Evolutionary conservation across 2,797 vertebrate genomes (phyloP).

Genomic region (Orestias chungarensis): DNA sequence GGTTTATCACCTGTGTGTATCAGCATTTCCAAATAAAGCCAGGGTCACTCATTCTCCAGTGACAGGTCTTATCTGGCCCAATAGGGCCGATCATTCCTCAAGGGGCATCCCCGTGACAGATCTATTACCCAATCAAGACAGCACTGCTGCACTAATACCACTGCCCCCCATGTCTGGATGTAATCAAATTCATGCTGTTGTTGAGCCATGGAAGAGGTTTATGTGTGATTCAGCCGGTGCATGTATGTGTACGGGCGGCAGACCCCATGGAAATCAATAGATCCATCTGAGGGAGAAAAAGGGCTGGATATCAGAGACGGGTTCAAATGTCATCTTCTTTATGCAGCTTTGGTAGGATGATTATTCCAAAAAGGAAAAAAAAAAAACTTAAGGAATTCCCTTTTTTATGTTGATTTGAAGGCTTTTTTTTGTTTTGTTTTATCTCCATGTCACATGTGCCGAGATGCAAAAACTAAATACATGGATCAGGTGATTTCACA

Average conservation of each 20-base stretch:
- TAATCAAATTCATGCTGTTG: constrained; percentile 64
- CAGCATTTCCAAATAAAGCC: constrained; percentile 24
- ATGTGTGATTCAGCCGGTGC: constrained; percentile 6
- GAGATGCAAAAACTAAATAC: constrained; percentile 2
- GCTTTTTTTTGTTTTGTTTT: not conserved
- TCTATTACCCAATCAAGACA: constrained; percentile 59
- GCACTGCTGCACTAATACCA: constrained; percentile 44
- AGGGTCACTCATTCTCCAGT: constrained; percentile 31
- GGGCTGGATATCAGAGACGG: constrained; percentile 37
- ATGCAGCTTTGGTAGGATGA: constrained; percentile 26
- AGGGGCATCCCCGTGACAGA: constrained; percentile 57
- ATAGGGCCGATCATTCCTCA: constrained; percentile 49
- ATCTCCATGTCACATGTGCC: not conserved
- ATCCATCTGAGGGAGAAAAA: constrained; percentile 29
- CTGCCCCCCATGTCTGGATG: constrained; percentile 41
- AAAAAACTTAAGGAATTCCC: not conserved
- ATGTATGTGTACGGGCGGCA: not conserved
- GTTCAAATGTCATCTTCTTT: constrained; percentile 57
- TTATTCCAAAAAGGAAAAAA: not conserved
- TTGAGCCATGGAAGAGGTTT: constrained; percentile 16
- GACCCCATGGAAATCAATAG: constrained; percentile 52
- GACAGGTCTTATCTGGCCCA: constrained; percentile 41
- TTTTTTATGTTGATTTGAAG: constrained; percentile 2
- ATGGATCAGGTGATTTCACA: not conserved
- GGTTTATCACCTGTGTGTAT: constrained; percentile 43